Base-by-base conservation (phyloP, 2,888 invertebrate species). In the Ennomos fuscantarius region DNA sequence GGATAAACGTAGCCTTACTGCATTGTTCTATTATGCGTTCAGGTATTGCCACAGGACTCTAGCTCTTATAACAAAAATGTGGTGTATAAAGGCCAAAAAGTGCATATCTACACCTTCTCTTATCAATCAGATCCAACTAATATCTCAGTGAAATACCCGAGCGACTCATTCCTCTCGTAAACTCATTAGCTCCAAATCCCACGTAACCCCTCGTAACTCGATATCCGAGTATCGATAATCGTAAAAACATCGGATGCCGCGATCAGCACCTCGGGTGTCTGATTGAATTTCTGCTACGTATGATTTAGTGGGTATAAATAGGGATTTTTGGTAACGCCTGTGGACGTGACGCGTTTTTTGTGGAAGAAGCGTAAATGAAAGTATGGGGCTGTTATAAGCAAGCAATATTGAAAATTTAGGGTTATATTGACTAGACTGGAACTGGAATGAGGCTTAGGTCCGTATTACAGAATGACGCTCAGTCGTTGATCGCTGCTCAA, bases 261-360 rank as follows among this genome's bases (percentile, higher is more conserved):
- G 55, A 60, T 66, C 58, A 58, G 59, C 73, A 70, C 74, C 71
- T 72, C 70, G 70, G 75, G 76, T 69, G 72, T 70, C 74, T 79
- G 81, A 87, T 87, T 85, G 81, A 86, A 86, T 86, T 85, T 83
- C 79, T 71, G 72, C 79, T 77, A 73, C 78, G 74, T 75, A 80
- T 86, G 86, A 85, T 87, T 83, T 85, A 81, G 72, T 69, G 71
- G 73, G 69, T 77, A 81, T 83, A 82, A 82, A 86, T 82, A 82
- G 72, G 72, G 77, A 76, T 78, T 73, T 68, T 61, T 57, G 69
- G 61, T 57, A 41, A 34, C 49, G 62, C 60, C 62, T 51, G 71
- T 70, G 72, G 66, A 63, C 72, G 69, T 69, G 63, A 72, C 76
- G 56, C 42, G 55, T 66, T 55, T 55, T 37, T 55, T 31, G 47